Base-by-base conservation (phyloP, 2,113 vertebrate species). In the Notarius lentiginosus region DNA sequence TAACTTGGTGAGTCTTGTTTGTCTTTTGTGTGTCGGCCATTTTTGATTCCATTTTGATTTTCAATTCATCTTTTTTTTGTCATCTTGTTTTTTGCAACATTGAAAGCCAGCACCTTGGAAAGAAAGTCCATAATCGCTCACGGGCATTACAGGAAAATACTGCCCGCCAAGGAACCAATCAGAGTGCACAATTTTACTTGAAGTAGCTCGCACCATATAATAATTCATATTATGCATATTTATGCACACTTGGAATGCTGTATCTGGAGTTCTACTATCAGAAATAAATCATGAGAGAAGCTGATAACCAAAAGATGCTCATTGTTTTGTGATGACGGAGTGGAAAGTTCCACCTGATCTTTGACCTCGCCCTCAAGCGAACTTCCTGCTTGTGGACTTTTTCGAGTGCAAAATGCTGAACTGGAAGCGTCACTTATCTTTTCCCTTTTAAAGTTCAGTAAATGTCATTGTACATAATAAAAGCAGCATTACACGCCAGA, bases 381-480 rank as follows among this genome's bases (percentile, higher is more conserved):
- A 61, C 89, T 89, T 88, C 76, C 89, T 0, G 51, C 86, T 90
- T 87, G 70, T 49, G 81, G 90, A 92, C 93, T 92, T 93, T 89
- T 91, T 41, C 41, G 41, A 89, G 90, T 89, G 89, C 87, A 90
- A 91, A 89, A 93, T 90, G 92, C 89, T 86, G 86, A 90, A 92
- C 92, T 91, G 89, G 86, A 90, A 89, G 88, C 81, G 88, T 91
- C 92, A 91, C 94, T 95, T 95, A 93, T 94, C 94, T 91, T 80
- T 70, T 90, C 92, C 87, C 92, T 93, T 93, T 93, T 93, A 95
- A 95, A 95, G 94, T 95, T 95, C 95, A 95, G 88, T 90, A 95
- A 95, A 95, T 95, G 95, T 94, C 95, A 94, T 89, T 93, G 92
- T 94, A 91, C 92, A 93, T 95, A 95, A 94, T 94, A 94, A 94